Conservation (phyloP, 2,113 vertebrate genomes). For the Lepisosteus osseus region DNA sequence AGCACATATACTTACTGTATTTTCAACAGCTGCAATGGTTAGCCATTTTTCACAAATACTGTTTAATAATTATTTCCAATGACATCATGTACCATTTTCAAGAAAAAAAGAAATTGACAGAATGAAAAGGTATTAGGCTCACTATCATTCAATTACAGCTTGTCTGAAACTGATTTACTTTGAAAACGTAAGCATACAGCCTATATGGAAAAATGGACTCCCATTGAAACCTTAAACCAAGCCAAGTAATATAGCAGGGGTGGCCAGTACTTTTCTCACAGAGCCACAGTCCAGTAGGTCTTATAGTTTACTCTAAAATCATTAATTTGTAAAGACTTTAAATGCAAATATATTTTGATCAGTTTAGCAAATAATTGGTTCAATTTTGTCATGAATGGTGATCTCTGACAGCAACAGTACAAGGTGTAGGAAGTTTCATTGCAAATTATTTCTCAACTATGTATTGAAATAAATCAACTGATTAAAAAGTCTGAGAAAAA, state of each 20-base stretch:
- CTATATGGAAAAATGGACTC: background rate
- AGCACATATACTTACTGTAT: background rate
- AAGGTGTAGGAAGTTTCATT: too few relatives aligned
- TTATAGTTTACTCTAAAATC: background rate
- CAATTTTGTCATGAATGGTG: background rate
- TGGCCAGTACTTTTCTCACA: background rate
- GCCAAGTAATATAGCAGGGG: constrained; percentile 11
- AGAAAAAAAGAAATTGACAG: constrained; percentile 8
- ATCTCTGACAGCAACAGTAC: too few relatives aligned
- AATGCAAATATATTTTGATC: too few relatives aligned
- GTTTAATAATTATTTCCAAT: constrained; percentile 25
- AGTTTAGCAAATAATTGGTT: background rate
- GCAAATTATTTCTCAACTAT: too few relatives aligned
- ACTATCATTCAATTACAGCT: constrained; percentile 7
- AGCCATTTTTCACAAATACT: constrained; percentile 13
- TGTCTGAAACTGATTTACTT: constrained; percentile 16
- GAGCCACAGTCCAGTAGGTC: background rate
- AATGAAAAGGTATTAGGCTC: constrained; percentile 10
- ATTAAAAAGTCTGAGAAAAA: constrained; percentile 3
- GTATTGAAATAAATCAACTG: background rate
- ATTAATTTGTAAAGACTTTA: background rate
- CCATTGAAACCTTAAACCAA: too few relatives aligned
- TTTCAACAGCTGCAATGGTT: constrained; percentile 14
- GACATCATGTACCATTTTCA: constrained; percentile 21
- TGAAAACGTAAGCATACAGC: constrained; percentile 10